phyloP scores from a whole-genome alignment of 2,113 vertebrate genomes.

The Albula goreensis region DNA sequence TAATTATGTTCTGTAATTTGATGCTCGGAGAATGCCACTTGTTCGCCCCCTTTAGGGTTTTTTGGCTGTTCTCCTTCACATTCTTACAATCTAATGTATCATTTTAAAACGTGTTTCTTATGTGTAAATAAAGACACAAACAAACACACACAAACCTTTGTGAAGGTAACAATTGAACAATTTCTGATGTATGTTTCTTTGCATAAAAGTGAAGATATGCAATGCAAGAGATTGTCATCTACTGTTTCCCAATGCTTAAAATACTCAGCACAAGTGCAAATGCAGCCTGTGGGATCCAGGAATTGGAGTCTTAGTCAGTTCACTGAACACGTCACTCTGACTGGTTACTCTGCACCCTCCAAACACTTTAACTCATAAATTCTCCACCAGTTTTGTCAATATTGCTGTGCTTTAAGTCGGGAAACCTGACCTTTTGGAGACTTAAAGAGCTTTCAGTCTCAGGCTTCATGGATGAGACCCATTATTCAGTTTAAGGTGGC shows the following conservation, averaged over 20 bases:
- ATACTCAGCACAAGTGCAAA: background rate
- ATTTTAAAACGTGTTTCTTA: too few relatives aligned
- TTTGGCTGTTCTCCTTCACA: too few relatives aligned
- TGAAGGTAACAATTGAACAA: too few relatives aligned
- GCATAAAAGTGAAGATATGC: background rate
- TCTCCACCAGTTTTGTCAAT: conserved; percentile 14
- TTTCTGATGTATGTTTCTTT: background rate
- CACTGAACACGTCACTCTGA: background rate
- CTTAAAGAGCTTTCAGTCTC: conserved; percentile 17
- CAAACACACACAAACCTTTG: too few relatives aligned
- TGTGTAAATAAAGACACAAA: too few relatives aligned
- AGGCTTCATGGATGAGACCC: conserved; percentile 11
- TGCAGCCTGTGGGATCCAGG: background rate
- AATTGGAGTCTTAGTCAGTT: background rate
- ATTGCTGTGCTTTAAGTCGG: conserved; percentile 18
- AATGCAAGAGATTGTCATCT: background rate
- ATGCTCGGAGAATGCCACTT: too few relatives aligned
- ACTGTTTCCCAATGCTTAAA: background rate
- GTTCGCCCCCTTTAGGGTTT: too few relatives aligned
- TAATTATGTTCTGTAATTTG: too few relatives aligned
- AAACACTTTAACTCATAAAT: conserved; percentile 29
- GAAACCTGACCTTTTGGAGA: conserved; percentile 30
- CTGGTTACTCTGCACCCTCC: conserved; percentile 1
- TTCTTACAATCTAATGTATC: too few relatives aligned
- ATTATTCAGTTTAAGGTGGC: conserved; percentile 32